Conservation (phyloP, 2,888 invertebrate genomes). For the Micoletzkya japonica region DNA sequence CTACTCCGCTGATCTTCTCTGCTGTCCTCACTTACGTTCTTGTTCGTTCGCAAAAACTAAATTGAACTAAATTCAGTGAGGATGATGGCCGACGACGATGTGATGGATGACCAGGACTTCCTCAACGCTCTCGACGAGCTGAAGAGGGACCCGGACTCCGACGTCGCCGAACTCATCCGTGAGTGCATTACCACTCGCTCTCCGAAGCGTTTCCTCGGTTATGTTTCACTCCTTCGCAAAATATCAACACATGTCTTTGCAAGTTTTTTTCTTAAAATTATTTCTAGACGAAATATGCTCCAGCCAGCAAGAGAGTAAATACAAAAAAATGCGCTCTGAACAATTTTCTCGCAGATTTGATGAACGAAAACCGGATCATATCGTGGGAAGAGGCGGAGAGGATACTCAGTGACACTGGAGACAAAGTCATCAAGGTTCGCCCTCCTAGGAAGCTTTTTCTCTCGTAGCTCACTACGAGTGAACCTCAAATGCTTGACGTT, state of each 20-base stretch:
- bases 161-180: constrained; percentile 59
- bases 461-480: no score
- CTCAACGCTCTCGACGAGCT: constrained; percentile 49
- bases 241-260: background rate
- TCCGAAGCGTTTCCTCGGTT: background rate
- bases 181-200: constrained; percentile 30
- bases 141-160: constrained; percentile 44
- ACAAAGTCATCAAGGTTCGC: constrained; percentile 17
- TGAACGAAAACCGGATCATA: constrained; percentile 63
- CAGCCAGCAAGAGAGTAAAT: no score
- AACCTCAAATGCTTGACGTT: no score
- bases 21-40: background rate
- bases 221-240: no score
- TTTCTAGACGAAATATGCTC: no score
- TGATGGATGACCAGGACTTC: constrained; percentile 51
- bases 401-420: constrained; percentile 52
- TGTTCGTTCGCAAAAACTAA: no score
- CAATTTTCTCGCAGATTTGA: constrained; percentile 51
- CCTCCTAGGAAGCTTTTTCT: background rate
- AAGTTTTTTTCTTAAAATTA: background rate
- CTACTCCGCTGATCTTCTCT: background rate
- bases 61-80: background rate
- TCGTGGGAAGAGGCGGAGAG: constrained; percentile 60
- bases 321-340: background rate
- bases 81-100: constrained; percentile 29